Base-by-base conservation (phyloP, 2,113 vertebrate species). In the Neolamprologus toae region DNA sequence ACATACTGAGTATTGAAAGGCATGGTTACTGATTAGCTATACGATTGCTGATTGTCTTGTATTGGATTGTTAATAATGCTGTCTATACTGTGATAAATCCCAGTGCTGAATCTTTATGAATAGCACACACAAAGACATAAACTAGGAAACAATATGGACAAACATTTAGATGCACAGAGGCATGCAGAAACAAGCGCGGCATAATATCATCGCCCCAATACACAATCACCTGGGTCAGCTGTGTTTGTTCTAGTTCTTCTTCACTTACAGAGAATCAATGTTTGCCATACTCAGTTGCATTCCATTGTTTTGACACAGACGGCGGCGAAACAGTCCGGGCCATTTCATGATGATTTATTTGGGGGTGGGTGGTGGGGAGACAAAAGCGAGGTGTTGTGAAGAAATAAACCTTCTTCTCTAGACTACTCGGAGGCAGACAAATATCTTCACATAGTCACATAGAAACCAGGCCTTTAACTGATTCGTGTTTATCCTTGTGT, bases 211-310 rank as follows among this genome's bases (percentile, higher is more conserved):
- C 31, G 14, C 26, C 59, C 54, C 14, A 61, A 10, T 42, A 78
- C 54, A 84, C 55, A 82, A 37, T 86, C 87, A 42, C 51, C 33
- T 47, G 35, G 76, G 82, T 90, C 86, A 73, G 35, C 78, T 85
- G 8, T 90, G 89, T 92, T 85, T 92, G 81, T 83, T 81, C 21
- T 78, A 13, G 54, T 57, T 80, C 53, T 81, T 86, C 87, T 83
- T 86, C 86, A 68, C 76, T 88, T 89, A 86, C 86, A 86, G 80
- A 88, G 81, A 92, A 91, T 93, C 92, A 82, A 37, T 93, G 85
- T 82, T 89, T 76, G 49, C 40, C 19, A 6, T 42, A 66, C 54
- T 73, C 68, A 3, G 73, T 81, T 61, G 66, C 28, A 78, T 92
- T 86, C 57, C 71, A 53, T 11, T 71, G 40, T 85, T 91, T 89